Base-by-base conservation (phyloP, 2,797 vertebrate species). In the Alcedo quadribrachys region DNA sequence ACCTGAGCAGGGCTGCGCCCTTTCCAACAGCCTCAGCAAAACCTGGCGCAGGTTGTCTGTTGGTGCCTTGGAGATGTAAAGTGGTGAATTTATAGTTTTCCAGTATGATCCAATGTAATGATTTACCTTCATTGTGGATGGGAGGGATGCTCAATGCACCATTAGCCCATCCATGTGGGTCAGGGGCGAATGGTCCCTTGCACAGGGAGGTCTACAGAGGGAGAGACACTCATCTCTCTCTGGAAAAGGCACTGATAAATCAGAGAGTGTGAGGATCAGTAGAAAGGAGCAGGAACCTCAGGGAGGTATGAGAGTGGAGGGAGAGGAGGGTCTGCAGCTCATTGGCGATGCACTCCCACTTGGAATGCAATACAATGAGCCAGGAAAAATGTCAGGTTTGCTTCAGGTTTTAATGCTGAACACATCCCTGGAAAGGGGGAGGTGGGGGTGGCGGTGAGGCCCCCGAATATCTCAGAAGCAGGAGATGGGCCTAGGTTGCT, bases 321-420 rank as follows among this genome's bases (percentile, higher is more conserved):
- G 70, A 58, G 81, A 82, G 55, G 48, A 63, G 81, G 78, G 81
- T 12, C 88, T 92, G 81, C 90, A 83, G 86, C 90, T 91, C 12
- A 4, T 13, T 71, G 74, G 85, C 75, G 76, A 93, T 43, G 92
- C 79, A 84, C 62, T 70, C 32, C 42, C 81, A 70, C 46, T 5
- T 2, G 54, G 67, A 67, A 71, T 37, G 58, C 73, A 85, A 78
- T 1, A 0, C 77, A 43, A 16, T 1, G 6, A 87, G 85, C 24
- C 40, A 27, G 74, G 68, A 80, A 92, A 92, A 73, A 91, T 53
- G 71, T 70, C 58, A 54, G 81, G 13, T 85, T 68, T 68, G 42
- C 60, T 86, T 76, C 61, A 77, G 94, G 85, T 73, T 91, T 87
- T 87, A 50, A 60, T 1, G 9, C 51, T 60, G 57, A 83, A 53